Percentiles rank a stretch among this genome's conserved stretches.
Evolutionary conservation across 2,888 invertebrate genomes (phyloP).

Genomic region (Coleophora flavipennella): DNA sequence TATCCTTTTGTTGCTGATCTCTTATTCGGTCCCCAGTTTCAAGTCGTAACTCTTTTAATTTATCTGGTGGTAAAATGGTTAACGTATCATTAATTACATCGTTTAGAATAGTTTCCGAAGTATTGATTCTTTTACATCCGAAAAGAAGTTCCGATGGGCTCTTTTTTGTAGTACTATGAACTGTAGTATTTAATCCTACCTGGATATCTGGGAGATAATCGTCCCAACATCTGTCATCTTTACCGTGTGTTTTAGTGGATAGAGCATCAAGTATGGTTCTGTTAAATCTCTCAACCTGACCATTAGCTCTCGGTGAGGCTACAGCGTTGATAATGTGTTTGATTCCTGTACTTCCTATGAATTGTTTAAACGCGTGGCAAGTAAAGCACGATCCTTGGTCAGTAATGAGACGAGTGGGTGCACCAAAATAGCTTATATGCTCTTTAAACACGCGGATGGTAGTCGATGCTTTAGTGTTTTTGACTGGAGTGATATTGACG

Average conservation of each 20-base stretch:
- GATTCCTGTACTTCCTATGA: neutral
- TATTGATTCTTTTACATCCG: neutral
- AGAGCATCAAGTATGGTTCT: neutral
- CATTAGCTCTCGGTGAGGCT: neutral
- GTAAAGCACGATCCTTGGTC: neutral
- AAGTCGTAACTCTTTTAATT: neutral
- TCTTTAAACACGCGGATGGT: neutral
- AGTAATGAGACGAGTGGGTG: neutral
- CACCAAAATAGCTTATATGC: neutral
- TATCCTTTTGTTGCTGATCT: neutral
- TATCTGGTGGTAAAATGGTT: neutral
- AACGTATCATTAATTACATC: neutral
- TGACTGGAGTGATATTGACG: slow-evolving; percentile 4
- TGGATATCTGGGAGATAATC: neutral
- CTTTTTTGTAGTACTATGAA: neutral
- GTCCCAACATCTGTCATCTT: neutral
- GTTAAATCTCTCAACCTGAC: neutral
- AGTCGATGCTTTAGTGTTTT: neutral
- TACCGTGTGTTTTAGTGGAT: neutral
- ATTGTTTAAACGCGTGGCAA: neutral
- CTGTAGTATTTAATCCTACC: neutral
- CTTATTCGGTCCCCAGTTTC: neutral
- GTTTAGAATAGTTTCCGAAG: neutral
- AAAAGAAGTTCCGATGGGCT: neutral
- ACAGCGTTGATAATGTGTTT: neutral